Percentiles rank a stretch among this genome's conserved stretches.
phyloP scores from a whole-genome alignment of 2,113 vertebrate genomes.

The Osmerus mordax region DNA sequence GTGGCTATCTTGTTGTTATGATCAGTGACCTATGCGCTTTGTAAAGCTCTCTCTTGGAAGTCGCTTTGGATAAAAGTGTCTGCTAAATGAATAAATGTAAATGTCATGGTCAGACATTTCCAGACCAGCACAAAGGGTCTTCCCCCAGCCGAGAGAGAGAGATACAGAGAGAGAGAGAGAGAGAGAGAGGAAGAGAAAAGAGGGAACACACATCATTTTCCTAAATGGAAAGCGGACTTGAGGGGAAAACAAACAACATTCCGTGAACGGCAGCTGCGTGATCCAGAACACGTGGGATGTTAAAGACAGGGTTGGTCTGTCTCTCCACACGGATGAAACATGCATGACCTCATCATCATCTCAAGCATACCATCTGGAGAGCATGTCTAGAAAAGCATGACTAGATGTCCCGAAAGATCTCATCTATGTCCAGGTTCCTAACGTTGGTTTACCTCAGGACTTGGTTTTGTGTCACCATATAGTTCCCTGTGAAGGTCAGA shows the following conservation, averaged over 20 bases:
- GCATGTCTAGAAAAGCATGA: neutral
- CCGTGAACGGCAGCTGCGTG: neutral
- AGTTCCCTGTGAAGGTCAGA: conserved; percentile 24
- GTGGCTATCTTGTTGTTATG: no score
- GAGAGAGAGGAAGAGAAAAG: neutral
- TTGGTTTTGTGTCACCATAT: no score
- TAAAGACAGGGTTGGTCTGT: neutral
- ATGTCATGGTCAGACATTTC: neutral
- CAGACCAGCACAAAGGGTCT: neutral
- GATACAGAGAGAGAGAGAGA: neutral
- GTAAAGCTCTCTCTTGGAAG: no score
- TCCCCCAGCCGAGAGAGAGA: neutral
- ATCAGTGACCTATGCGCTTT: no score
- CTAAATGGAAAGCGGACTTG: neutral
- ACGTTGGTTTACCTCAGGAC: neutral
- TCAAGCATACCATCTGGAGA: no score
- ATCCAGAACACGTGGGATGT: no score
- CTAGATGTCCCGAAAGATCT: no score
- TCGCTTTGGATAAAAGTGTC: no score
- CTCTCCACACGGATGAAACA: no score
- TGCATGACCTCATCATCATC: no score
- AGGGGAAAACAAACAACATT: neutral
- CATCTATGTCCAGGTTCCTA: no score
- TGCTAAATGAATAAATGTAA: no score
- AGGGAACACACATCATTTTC: neutral